Evolutionary conservation across 2,113 vertebrate species (phyloP).

Genomic region (Aegithalos caudatus): DNA sequence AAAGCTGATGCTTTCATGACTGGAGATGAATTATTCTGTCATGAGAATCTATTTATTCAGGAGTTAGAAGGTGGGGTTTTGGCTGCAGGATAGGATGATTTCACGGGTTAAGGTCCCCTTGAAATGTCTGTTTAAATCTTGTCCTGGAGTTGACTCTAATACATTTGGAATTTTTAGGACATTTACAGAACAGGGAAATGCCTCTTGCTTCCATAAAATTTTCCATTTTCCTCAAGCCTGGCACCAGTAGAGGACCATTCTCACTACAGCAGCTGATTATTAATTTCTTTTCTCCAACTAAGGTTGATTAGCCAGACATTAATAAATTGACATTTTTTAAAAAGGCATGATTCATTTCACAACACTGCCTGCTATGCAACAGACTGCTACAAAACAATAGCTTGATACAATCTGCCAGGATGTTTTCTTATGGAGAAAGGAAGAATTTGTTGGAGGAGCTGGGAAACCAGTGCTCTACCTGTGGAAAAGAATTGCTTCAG

Average conservation of each 20-base stretch:
- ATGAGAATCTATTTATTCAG: slow-evolving; percentile 89
- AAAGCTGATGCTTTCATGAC: slow-evolving; percentile 87
- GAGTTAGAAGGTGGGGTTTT: slow-evolving; percentile 82
- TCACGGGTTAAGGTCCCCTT: slow-evolving; percentile 88
- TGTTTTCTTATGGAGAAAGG: neutral
- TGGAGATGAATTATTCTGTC: slow-evolving; percentile 88
- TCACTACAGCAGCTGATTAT: neutral
- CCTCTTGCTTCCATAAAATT: neutral
- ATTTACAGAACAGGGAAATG: neutral
- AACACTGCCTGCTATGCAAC: neutral
- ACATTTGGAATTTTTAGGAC: slow-evolving; percentile 36
- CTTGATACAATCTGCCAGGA: neutral
- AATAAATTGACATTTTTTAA: neutral
- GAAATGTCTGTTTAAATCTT: slow-evolving; percentile 82
- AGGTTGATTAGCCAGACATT: neutral
- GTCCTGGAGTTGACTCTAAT: slow-evolving; percentile 71
- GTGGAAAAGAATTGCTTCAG: neutral
- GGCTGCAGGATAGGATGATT: slow-evolving; percentile 85
- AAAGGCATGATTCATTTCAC: neutral
- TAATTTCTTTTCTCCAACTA: neutral
- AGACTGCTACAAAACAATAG: neutral
- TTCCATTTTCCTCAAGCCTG: neutral
- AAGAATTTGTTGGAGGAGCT: neutral
- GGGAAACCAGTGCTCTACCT: neutral
- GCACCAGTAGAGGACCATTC: neutral